Base-by-base conservation (phyloP, 2,797 vertebrate species). In the Microchirus variegatus region DNA sequence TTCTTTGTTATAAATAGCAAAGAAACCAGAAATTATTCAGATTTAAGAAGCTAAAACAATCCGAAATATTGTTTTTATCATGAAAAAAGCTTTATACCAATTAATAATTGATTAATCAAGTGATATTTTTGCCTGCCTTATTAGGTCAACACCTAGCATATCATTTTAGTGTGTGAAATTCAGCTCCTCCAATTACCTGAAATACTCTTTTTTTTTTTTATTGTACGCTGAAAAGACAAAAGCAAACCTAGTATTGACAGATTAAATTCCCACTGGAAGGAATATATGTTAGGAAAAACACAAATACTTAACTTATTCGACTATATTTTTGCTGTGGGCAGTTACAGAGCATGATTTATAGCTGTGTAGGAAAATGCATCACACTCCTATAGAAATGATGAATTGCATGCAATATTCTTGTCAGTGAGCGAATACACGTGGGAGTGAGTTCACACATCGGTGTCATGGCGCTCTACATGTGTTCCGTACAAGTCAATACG, bases 331-430 rank as follows among this genome's bases (percentile, higher is more conserved):
- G 45, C 58, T 48, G 41, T 57, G 58, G 69, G 67, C 67, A 74
- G 75, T 87, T 77, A 78, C 48, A 55, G 41, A 46, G 16, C 1
- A 38, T 84, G 86, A 90, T 88, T 88, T 84, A 87, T 89, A 60
- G 75, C 60, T 37, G 10, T 78, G 77, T 71, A 47, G 51, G 18
- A 75, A 75, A 85, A 83, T 58, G 3, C 55, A 57, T 46, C 62
- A 46, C 56, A 59, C 42, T 52, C 14, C 14, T 48, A 51, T 37
- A 67, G 64, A 82, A 67, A 80, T 85, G 81, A 90, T 81, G 46
- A 84, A 88, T 85, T 65, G 51, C 77, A 53, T 63, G 51, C 71
- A 55, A 55, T 59, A 69, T 73, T 36, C 56, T 51, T 67, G 40
- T 15, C 42, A 73, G 52, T 55, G 48, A 76, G 82, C 85, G 77